Conservation (phyloP, 2,888 invertebrate genomes). For the Diarsia rubi region DNA sequence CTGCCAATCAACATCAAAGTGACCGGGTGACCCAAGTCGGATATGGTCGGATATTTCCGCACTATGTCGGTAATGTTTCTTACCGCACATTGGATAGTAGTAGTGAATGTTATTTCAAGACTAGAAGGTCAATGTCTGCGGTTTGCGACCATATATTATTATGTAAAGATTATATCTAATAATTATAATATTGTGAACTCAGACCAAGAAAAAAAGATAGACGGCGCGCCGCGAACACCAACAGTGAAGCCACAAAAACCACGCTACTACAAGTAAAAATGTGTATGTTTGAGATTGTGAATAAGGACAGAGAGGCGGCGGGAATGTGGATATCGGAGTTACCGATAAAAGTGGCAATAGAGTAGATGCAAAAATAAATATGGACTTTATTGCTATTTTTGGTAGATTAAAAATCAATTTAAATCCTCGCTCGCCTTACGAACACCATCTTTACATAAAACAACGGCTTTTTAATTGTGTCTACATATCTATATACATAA, state of each 20-base stretch:
- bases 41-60: conserved; percentile 50
- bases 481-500: too few relatives aligned
- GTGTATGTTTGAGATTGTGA: too few relatives aligned
- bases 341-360: background rate
- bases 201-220: too few relatives aligned
- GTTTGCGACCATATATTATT: conserved; percentile 74
- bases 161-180: conserved; percentile 52
- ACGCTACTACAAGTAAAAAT: too few relatives aligned
- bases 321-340: background rate
- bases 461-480: too few relatives aligned
- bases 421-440: too few relatives aligned
- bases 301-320: conserved; percentile 41
- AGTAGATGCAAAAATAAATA: background rate
- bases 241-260: too few relatives aligned
- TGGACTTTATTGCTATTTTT: background rate
- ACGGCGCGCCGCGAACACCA: too few relatives aligned
- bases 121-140: conserved; percentile 86
- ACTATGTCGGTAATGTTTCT: conserved; percentile 59
- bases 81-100: conserved; percentile 68
- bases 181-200: too few relatives aligned
- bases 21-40: conserved; percentile 47
- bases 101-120: conserved; percentile 78
- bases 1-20: conserved; percentile 33
- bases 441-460: too few relatives aligned
- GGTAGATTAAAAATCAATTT: too few relatives aligned